Evolutionary conservation across 2,113 vertebrate species (phyloP), one percentile per base, ranked within the genome.

Genomic region (Ceuthmochares aereus): DNA sequence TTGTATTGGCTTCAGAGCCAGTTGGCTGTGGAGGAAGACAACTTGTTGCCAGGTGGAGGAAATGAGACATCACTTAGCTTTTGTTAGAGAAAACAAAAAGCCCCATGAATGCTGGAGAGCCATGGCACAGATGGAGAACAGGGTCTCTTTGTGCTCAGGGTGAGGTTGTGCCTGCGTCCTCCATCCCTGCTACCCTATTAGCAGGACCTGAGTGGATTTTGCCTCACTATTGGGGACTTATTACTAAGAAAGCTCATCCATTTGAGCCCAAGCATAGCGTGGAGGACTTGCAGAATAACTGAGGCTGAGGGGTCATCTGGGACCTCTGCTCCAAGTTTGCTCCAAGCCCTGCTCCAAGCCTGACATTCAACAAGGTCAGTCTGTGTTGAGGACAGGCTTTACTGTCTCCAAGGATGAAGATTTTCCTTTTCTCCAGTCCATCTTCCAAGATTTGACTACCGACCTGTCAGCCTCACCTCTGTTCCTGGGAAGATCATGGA

Each of bases 111-210:
- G 16, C 15, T 74, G 60, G 25, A 17, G 9, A 79, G 19, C 22
- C 51, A 70, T 0, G 1, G 14, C 20, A 34, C 22, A 36, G n/a
- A 34, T 0, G 3, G 45, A 67, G 45, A 37, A 59, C 15, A 29
- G 23, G 2, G 12, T 21, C 19, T 27, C 27, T 29, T 90, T 36
- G 40, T 18, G n/a, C 14, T 26, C n/a, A 42, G 25, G 15, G 6
- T 72, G 10, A 11, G 22, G 51, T 0, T 7, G 27, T 34, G 25
- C 7, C 37, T 40, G 29, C 45, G 40, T 34, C 25, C 29, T 73
- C 23, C 74, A 73, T 12, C 37, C 21, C 68, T 55, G n/a, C 45
- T 85, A 4, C 52, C 11, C 10, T 26, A 26, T 49, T 49, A 43
- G 30, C 27, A 63, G 34, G 34, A 67, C 75, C 40, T 36, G 30